Evolutionary conservation across 1,140 invertebrate genomes (phyloP).

Genomic region (Physella acuta): DNA sequence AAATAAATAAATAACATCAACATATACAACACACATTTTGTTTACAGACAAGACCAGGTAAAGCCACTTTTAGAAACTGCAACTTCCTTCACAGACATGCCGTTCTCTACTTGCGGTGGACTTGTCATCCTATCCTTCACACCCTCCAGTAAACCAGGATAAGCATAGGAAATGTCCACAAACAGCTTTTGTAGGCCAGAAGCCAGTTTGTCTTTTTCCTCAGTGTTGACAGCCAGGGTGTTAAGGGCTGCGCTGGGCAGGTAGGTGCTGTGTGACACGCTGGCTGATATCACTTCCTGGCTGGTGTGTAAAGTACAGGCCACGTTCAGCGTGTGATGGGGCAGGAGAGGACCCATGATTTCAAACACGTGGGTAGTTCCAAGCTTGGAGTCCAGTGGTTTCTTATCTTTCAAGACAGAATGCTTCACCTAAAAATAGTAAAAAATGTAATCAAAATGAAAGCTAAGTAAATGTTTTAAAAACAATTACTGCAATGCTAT

Average conservation of each 20-base stretch:
- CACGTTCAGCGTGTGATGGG: constrained; percentile 28
- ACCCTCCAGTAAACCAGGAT: constrained; percentile 7
- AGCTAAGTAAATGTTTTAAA: no score
- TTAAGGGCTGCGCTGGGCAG: constrained; percentile 27
- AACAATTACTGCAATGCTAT: no score
- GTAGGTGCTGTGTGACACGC: constrained; percentile 22
- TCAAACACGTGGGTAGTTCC: constrained; percentile 28
- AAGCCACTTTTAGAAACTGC: background rate
- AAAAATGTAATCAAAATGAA: no score
- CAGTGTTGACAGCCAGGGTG: constrained; percentile 4
- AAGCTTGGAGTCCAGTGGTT: no score
- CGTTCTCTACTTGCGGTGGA: background rate
- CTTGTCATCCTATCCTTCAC: constrained; percentile 1
- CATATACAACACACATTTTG: no score
- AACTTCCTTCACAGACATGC: background rate
- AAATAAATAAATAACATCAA: no score
- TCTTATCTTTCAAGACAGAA: background rate
- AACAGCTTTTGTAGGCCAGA: background rate
- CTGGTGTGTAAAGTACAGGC: background rate
- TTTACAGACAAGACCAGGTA: constrained; percentile 2
- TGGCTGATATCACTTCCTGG: background rate
- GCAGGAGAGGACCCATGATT: constrained; percentile 25
- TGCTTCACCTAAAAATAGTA: background rate
- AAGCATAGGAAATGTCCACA: constrained; percentile 3
- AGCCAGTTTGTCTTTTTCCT: constrained; percentile 11